Evolutionary conservation across 2,888 invertebrate genomes (phyloP), one percentile per base, ranked within the genome.

Genomic region (Drosophila parthenogenetica): DNA sequence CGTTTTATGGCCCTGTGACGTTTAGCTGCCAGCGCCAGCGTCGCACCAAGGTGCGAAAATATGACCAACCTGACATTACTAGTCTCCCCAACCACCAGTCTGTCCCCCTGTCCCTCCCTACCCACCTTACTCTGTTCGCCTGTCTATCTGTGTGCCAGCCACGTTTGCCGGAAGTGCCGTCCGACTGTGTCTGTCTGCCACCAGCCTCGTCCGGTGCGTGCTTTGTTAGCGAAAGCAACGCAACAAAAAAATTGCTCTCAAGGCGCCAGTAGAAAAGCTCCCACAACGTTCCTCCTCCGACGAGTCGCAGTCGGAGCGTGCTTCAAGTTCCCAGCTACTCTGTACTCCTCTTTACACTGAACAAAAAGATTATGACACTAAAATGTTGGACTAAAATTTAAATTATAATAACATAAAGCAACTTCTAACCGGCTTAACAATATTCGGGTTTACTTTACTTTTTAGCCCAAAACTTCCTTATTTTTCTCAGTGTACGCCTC

Each of bases 171-270:
- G 87, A 81, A 86, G 78, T 81, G 77, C 66, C 66, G 70, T 57
- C 76, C 79, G 48, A 48, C 79, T 59, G 57, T 73, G 79, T 66
- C 59, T 49, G 43, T 40, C 29, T 43, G 8, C 29, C 16, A 13
- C 39, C 45, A 45, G 40, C 51, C 65, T 61, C 60, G 62, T 66
- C 67, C 81, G 71, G 87, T 83, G 87, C 83, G 83, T 87, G 87
- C 85, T 87, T 84, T 81, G 87, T 84, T 84, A 79, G 72, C 77
- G 62, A 55, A 78, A 78, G 35, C 53, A 77, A 69, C 68, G 64
- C 58, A 77, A 46, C 49, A 61, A 55, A 81, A 84, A 84, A 87
- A 84, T 73, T 74, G 79, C 81, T 83, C 87, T 87, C 83, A 70
- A 84, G 85, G 81, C 84, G 79, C 69, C 81, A 69, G 79, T 66